phyloP scores from a whole-genome alignment of 2,113 vertebrate species.

The Microcebus griseorufus region DNA sequence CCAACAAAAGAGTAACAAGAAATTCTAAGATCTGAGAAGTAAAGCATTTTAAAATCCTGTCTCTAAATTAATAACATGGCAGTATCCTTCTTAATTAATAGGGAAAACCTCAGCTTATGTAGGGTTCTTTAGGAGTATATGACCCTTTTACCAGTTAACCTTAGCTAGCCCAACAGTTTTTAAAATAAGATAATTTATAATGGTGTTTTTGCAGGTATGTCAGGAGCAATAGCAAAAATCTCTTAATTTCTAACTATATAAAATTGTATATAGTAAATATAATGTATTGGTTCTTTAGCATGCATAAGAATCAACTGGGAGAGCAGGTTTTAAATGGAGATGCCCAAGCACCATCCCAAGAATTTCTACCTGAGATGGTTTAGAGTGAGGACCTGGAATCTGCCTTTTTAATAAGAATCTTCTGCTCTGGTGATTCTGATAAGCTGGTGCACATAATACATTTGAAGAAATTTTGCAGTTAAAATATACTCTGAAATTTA shows the following conservation, averaged over 20 bases:
- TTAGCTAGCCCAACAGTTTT: slow-evolving; percentile 1
- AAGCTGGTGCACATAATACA: background rate
- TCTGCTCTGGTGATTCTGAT: background rate
- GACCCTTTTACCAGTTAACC: background rate
- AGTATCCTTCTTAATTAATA: slow-evolving; percentile 7
- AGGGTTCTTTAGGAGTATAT: slow-evolving; percentile 45
- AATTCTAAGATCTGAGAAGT: slow-evolving; percentile 31
- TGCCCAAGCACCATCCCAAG: background rate
- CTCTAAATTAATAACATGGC: background rate
- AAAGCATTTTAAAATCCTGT: background rate
- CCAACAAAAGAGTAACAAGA: background rate
- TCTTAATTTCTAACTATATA: background rate
- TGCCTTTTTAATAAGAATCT: slow-evolving; percentile 14
- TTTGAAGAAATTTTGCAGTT: slow-evolving; percentile 31
- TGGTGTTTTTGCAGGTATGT: background rate
- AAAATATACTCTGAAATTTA: background rate
- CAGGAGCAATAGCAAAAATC: slow-evolving; percentile 29
- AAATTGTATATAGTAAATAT: background rate
- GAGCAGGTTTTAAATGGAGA: slow-evolving; percentile 5
- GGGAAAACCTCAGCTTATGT: slow-evolving; percentile 11
- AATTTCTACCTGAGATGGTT: background rate
- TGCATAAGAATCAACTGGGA: background rate
- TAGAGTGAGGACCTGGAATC: background rate
- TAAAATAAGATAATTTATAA: slow-evolving; percentile 9
- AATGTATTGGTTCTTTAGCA: background rate